Conservation (phyloP, 37 sponge, comb jelly and placozoan species). For the Chondrilla cf. caribensis region DNA sequence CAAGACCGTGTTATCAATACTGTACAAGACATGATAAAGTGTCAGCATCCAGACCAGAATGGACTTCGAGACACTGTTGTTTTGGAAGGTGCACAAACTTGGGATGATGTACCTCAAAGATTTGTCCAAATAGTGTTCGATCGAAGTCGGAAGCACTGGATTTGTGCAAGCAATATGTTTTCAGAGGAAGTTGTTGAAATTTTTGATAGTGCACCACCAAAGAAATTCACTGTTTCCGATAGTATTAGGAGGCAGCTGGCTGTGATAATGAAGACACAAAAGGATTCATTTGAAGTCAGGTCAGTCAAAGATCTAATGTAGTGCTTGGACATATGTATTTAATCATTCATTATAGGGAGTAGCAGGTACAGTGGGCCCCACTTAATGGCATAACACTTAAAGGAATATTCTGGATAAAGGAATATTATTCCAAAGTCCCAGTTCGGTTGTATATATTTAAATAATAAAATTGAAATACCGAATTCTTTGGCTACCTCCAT, state of each 20-base stretch:
- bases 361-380: no score
- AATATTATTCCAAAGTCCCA: no score
- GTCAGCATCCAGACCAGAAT: not conserved
- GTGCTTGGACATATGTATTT: no score
- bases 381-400: no score
- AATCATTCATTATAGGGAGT: no score
- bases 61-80: conserved; percentile 6
- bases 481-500: no score
- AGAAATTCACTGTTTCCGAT: not conserved
- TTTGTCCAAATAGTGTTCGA: not conserved
- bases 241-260: not conserved
- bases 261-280: not conserved
- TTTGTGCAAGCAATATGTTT: not conserved
- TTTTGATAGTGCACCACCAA: not conserved
- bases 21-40: not conserved
- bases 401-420: no score
- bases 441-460: no score
- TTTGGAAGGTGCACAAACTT: conserved; percentile 1
- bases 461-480: not conserved
- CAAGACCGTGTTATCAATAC: not conserved
- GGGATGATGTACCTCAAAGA: not conserved
- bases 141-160: not conserved
- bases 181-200: not conserved
- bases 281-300: not conserved
- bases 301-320: no score